Evolutionary conservation across 2,797 vertebrate genomes (phyloP), one percentile per base, ranked within the genome.

Genomic region (Anas bahamensis): DNA sequence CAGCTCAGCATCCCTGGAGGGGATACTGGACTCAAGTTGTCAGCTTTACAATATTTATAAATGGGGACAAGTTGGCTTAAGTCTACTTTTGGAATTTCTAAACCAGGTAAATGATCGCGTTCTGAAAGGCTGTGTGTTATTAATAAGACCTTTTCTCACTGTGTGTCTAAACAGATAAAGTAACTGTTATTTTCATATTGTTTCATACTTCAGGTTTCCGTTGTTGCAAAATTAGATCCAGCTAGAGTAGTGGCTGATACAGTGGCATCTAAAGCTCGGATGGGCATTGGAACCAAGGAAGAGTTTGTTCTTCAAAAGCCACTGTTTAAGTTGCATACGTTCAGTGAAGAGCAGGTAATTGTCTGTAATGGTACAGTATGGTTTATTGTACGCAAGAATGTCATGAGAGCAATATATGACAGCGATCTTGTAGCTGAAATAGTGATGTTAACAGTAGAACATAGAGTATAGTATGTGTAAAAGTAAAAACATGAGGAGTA

Each of bases 171-270:
- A 6, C 0, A 41, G 26, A 17, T 33, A 29, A 10, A 23, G 13
- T 23, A 7, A 46, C 1, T 21, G 31, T 11, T 24, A 0, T 70
- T 59, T 72, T 21, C 28, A 0, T 14, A 1, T 56, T 3, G 1
- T 83, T 44, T 44, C 42, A 22, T 61, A 56, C 60, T 97, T 71
- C 28, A 99, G 99, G 99, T 99, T 81, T 98, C 96, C 4, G 83
- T 99, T 73, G 97, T 98, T 63, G 98, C 98, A 35, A 93, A 98
- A 10, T 77, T 95, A n/a, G 98, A 99, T 88, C 98, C 98, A 65
- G 98, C 98, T 60, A 98, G 99, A 92, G 98, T 98, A 95, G 98
- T 99, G 98, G 98, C 98, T 76, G 98, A 98, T 17, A 99, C 99
- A 1, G 95, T 98, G 92, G 98, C 98, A 1, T 99, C 98, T 41